These are phyloP conservation scores for Trissolcus japonicus DNA, from an alignment of 2,888 invertebrate species.

Conservation along the genomic window DNA sequence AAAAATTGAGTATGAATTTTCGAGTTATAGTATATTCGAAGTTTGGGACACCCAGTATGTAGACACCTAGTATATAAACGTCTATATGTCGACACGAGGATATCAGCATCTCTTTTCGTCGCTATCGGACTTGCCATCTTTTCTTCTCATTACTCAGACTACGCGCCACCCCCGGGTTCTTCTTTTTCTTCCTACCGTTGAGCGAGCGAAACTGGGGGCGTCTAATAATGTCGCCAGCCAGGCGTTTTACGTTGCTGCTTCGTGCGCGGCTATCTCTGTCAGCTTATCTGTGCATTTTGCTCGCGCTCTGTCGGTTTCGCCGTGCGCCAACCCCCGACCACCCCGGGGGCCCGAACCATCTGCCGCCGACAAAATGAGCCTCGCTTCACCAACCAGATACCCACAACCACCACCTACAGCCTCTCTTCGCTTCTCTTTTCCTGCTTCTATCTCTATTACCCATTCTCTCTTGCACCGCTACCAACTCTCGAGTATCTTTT, in stretches of 20 bases:
- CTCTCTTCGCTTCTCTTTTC: conserved; percentile 26
- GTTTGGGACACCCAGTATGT: too few species aligned
- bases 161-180: conserved; percentile 54
- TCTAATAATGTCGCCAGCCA: conserved; percentile 77
- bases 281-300: conserved; percentile 16
- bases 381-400: conserved; percentile 69
- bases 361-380: conserved; percentile 75
- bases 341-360: conserved; percentile 62
- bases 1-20: too few species aligned
- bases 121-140: conserved; percentile 60
- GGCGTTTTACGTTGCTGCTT: conserved; percentile 71
- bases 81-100: conserved; percentile 47
- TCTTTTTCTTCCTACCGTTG: conserved; percentile 24
- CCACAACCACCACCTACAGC: conserved; percentile 52
- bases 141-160: conserved; percentile 71
- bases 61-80: conserved; percentile 28
- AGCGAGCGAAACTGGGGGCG: conserved; percentile 69
- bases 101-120: conserved; percentile 53
- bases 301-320: conserved; percentile 38
- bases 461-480: conserved; percentile 14
- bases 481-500: conserved; percentile 22
- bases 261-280: conserved; percentile 49
- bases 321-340: conserved; percentile 57
- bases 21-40: background rate
- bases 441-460: conserved; percentile 7